Evolutionary conservation across 2,113 vertebrate genomes (phyloP), one percentile per base, ranked within the genome.

Genomic region (Equus przewalskii): DNA sequence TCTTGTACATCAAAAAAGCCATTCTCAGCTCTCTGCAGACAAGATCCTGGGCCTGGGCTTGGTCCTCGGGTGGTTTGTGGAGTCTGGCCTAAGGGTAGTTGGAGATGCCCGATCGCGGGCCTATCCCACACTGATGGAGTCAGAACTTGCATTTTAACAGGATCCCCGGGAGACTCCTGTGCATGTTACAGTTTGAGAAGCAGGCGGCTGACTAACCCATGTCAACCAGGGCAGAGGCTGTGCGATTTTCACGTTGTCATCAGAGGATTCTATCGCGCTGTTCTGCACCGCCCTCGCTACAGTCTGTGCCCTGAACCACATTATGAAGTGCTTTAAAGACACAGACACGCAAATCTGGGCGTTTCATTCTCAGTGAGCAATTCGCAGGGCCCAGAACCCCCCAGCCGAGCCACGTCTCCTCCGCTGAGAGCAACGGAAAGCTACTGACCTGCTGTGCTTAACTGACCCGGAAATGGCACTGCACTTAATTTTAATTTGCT

Each of bases 381-480:
- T 64, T 96, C 95, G 10, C 91, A 75, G 78, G 85, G 69, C 84
- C 62, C 8, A 76, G 96, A 22, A 13, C 70, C 36, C 12, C 24
- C 18, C 89, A 72, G 81, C 26, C 58, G 88, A 96, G 78, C 95
- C 22, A 22, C 67, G 19, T 14, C 95, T 83, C 81, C 87, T 91
- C 92, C 75, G 84, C 94, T 41, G 13, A 87, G 80, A 96, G 73
- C 96, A 60, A 51, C 73, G 89, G 94, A 97, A 95, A 85, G 89
- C 72, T 33, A 73, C 96, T 82, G 91, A 97, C 94, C 54, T 15
- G 6, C 81, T 92, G 84, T 97, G 97, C 92, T 98, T 96, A 86
- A 94, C 93, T 95, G 97, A 97, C 93, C 97, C 75, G 93, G 97
- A 98, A 98, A 98, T 5, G 98, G 91, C 69, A 97, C 96, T 92